These are phyloP conservation scores for Mylabris phalerata DNA, from an alignment of 1,140 invertebrate species.

Conservation along the genomic window DNA sequence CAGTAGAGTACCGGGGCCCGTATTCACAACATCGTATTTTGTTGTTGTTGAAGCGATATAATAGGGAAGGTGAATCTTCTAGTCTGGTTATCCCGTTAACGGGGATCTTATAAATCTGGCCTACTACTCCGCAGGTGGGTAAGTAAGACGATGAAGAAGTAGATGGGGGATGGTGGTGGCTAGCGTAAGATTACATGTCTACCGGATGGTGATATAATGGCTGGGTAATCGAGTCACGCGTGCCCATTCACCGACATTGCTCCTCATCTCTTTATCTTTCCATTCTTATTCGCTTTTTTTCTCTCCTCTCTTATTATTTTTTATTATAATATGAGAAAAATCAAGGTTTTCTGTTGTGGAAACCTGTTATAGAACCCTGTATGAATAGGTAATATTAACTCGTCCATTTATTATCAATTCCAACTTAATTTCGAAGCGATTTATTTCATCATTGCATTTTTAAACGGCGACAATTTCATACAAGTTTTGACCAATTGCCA, in stretches of 20 bases:
- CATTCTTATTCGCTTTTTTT: slow-evolving; percentile 3
- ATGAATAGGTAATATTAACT: no score
- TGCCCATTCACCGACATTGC: slow-evolving; percentile 20
- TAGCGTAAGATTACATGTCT: slow-evolving; percentile 37
- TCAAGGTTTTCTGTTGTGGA: no score
- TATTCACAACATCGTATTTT: background rate
- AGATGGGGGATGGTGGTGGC: slow-evolving; percentile 6
- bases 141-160: background rate
- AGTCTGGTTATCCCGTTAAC: slow-evolving; percentile 26
- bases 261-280: slow-evolving; percentile 1
- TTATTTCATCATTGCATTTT: no score
- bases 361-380: no score
- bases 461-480: no score
- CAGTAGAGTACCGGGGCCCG: no score
- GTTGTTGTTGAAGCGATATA: background rate
- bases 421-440: no score
- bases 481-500: no score
- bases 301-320: background rate
- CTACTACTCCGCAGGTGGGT: background rate
- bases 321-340: no score
- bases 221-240: slow-evolving; percentile 36
- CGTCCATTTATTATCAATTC: no score
- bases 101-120: slow-evolving; percentile 23
- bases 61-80: slow-evolving; percentile 1
- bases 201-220: slow-evolving; percentile 35